Conservation (phyloP, 2,797 vertebrate species). For the Sebastes hubbsi region DNA sequence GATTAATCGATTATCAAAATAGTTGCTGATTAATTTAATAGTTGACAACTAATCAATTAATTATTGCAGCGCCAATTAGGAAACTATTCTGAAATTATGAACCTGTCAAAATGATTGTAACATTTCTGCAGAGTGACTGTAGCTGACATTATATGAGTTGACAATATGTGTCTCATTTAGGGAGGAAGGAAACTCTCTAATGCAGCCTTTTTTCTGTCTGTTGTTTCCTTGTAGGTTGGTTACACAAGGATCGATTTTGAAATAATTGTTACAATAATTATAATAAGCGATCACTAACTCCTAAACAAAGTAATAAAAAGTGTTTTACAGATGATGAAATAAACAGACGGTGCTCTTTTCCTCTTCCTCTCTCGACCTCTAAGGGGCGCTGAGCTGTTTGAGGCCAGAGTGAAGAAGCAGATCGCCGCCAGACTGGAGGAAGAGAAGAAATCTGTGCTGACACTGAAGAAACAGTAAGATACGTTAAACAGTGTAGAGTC, state of each 20-base stretch:
- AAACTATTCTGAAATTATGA: neutral
- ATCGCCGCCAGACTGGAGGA: slow-evolving; percentile 76
- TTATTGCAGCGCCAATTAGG: neutral
- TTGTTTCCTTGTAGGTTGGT: no score
- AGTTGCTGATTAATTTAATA: no score
- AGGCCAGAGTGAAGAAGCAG: slow-evolving; percentile 82
- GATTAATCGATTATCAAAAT: no score
- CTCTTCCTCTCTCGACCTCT: slow-evolving; percentile 6
- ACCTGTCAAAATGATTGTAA: neutral
- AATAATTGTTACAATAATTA: no score
- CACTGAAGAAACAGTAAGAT: slow-evolving; percentile 81
- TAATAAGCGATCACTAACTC: no score
- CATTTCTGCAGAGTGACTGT: neutral
- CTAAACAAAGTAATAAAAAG: no score
- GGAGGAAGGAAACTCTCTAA: neutral
- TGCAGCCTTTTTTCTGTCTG: no score
- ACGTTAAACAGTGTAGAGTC: neutral
- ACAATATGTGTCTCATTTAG: neutral
- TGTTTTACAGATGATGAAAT: neutral
- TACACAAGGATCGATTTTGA: no score
- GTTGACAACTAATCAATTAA: no score
- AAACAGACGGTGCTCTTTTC: neutral
- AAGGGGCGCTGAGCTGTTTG: slow-evolving; percentile 84
- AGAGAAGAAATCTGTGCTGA: slow-evolving; percentile 80
- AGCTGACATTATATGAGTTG: neutral